Evolutionary conservation across 2,888 invertebrate genomes (phyloP), one percentile per base, ranked within the genome.

Genomic region (Uropetala carovei): DNA sequence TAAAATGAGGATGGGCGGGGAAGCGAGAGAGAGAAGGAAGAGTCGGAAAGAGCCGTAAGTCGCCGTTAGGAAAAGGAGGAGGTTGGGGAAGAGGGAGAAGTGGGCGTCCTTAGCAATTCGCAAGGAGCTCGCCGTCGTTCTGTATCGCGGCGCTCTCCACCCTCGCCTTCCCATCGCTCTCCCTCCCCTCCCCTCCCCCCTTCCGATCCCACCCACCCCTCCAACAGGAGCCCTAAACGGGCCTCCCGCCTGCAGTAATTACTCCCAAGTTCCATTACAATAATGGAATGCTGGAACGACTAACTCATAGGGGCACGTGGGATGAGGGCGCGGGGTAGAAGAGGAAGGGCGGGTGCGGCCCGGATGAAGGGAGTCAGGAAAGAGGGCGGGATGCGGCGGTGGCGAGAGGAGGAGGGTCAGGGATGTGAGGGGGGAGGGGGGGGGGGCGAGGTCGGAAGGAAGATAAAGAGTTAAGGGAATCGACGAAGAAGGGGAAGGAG

Each of bases 251-350:
- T 57, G 83, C 83, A n/a, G 83, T 83, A 83, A 83, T 83, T 83
- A 83, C 83, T 83, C 83, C 83, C 83, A 83, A 83, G 83, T 83
- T 83, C 83, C 83, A 83, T 83, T 83, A 83, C 83, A 83, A 83
- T 83, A 83, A 83, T 83, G 83, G 83, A 83, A 83, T 83, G 83
- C 83, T 83, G 83, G 83, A 83, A 83, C 83, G 83, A 83, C 83
- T 83, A 83, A 83, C 83, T 83, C 83, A 57, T n/a, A 43, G 82
- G 43, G 43, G 43, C 43, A 43, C 43, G 43, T 43, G n/a, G 18
- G 5, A 16, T 11, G 5, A 11, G 64, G 43, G 27, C 27, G 75
- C 14, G 82, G 82, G 30, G 81, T 14, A 9, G 56, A 7, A 13
- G 3, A 8, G 5, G 82, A 27, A 13, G 27, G 82, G 7, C 43